These are phyloP conservation scores for Drosophila baimaii DNA, from an alignment of 1,140 invertebrate genomes.

Conservation along the genomic window DNA sequence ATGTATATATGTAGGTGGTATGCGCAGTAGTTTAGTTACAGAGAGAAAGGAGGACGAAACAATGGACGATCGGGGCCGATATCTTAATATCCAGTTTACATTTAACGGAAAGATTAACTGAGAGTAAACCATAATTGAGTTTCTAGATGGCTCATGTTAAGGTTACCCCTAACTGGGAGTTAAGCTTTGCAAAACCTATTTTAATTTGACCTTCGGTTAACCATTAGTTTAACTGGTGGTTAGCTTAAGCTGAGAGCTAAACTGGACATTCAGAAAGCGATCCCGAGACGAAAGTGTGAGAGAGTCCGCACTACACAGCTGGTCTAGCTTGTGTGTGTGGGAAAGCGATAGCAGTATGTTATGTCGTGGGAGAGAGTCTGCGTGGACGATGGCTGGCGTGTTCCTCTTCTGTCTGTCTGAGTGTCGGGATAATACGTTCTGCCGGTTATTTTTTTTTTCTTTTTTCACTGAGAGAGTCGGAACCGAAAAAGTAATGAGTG, in stretches of 20 bases:
- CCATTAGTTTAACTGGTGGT: not conserved
- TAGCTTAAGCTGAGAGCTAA: not conserved
- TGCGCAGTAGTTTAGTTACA: slow-evolving; percentile 34
- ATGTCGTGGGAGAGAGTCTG: slow-evolving; percentile 22
- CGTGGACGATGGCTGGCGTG: slow-evolving; percentile 5
- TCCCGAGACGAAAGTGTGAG: slow-evolving; percentile 9
- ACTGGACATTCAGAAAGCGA: not conserved
- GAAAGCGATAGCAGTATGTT: slow-evolving; percentile 48
- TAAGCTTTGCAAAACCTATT: too few species aligned
- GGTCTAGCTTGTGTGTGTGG: slow-evolving; percentile 6
- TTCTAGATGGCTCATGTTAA: too few species aligned
- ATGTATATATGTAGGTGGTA: slow-evolving; percentile 15
- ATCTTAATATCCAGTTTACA: slow-evolving; percentile 1
- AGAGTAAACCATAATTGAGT: not conserved
- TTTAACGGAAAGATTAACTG: not conserved
- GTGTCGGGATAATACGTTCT: slow-evolving; percentile 36
- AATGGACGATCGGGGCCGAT: slow-evolving; percentile 20
- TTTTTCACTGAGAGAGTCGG: slow-evolving; percentile 41
- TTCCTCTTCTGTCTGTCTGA: slow-evolving; percentile 41
- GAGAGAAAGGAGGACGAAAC: slow-evolving; percentile 35
- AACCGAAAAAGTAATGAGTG: slow-evolving; percentile 73
- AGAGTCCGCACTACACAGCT: slow-evolving; percentile 28
- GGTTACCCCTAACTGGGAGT: too few species aligned
- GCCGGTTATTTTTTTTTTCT: not conserved
- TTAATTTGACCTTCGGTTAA: not conserved